phyloP scores from a whole-genome alignment of 2,113 vertebrate genomes.

The Dendrocopos noguchii region DNA sequence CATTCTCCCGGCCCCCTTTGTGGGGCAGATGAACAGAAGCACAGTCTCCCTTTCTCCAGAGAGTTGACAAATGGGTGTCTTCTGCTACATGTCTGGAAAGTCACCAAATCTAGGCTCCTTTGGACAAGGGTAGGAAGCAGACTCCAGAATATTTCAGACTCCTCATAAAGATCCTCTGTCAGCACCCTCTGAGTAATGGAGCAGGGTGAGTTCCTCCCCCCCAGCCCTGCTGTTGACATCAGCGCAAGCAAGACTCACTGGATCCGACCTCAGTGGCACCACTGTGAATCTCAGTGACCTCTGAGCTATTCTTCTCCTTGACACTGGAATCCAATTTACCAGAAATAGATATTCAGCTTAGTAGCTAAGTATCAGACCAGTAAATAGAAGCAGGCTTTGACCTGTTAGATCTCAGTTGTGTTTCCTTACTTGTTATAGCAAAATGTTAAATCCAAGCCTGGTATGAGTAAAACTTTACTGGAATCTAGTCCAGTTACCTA shows the following conservation, averaged over 20 bases:
- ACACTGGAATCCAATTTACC: not conserved
- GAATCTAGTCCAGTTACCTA: not conserved
- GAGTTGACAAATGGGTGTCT: not conserved
- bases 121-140: not conserved
- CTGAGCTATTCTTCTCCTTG: not conserved
- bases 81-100: not conserved
- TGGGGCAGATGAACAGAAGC: not conserved
- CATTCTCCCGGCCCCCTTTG: not conserved
- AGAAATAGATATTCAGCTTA: conserved; percentile 30
- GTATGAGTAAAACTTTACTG: not conserved
- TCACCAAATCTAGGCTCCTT: not conserved
- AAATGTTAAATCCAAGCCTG: not conserved
- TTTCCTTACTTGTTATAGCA: not conserved
- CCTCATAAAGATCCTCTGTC: not conserved
- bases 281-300: not conserved
- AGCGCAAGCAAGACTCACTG: not conserved
- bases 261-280: not conserved
- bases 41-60: not conserved
- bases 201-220: no score
- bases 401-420: not conserved
- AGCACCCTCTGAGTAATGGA: not conserved
- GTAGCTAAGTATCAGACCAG: not conserved
- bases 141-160: not conserved
- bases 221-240: not conserved
- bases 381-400: conserved; percentile 6